Conservation (phyloP, 1,140 invertebrate genomes). For the Drosophila elegans region DNA sequence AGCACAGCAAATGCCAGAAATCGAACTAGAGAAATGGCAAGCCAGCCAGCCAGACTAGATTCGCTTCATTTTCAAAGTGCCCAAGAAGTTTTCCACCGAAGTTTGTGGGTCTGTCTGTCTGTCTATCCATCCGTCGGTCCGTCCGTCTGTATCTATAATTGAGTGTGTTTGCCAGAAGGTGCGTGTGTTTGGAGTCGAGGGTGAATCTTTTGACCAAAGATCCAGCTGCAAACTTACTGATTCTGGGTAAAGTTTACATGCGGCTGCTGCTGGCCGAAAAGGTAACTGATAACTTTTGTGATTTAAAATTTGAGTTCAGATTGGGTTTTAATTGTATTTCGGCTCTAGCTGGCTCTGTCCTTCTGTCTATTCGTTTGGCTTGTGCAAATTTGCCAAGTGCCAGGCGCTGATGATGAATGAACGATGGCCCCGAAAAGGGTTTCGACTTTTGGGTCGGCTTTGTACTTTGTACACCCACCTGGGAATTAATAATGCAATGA, state of each 20-base stretch:
- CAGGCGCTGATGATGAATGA: constrained; percentile 59
- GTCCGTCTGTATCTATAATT: constrained; percentile 50
- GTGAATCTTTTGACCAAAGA: constrained; percentile 64
- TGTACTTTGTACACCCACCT: constrained; percentile 3
- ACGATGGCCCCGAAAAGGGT: constrained; percentile 31
- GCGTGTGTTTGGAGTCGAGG: constrained; percentile 26
- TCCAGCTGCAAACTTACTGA: constrained; percentile 47
- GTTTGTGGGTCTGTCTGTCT: constrained; percentile 13
- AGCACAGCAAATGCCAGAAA: constrained; percentile 68
- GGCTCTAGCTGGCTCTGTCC: constrained; percentile 27
- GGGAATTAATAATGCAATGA: constrained; percentile 15
- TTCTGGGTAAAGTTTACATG: constrained; percentile 32
- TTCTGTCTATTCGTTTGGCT: constrained; percentile 10
- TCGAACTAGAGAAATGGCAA: constrained; percentile 12
- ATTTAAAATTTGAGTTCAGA: constrained; percentile 72
- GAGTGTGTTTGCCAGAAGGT: constrained; percentile 61
- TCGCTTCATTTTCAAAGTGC: constrained; percentile 61
- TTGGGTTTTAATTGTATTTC: constrained; percentile 79
- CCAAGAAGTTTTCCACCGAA: constrained; percentile 48
- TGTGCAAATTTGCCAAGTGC: constrained; percentile 67
- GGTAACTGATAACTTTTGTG: constrained; percentile 78
- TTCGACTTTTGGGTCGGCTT: constrained; percentile 4
- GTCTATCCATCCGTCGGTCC: constrained; percentile 2
- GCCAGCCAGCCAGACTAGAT: constrained; percentile 29
- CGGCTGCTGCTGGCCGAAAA: constrained; percentile 43